Base-by-base conservation (phyloP, 2,797 vertebrate genomes). In the Gobionotothen gibberifrons region DNA sequence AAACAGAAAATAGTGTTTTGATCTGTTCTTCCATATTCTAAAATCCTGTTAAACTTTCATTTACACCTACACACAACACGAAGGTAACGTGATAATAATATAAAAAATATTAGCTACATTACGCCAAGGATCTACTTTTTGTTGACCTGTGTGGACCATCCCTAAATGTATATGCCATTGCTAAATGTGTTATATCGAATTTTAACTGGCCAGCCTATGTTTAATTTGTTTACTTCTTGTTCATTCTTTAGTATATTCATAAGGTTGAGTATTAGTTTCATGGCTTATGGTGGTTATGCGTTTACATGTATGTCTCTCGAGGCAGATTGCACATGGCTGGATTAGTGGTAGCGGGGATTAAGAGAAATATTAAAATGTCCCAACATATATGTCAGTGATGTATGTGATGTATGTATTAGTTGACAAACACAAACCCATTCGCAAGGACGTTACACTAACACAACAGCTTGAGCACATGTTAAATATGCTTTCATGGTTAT, bases 271-370 rank as follows among this genome's bases (percentile, higher is more conserved):
- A 16, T 47, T 52, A 3, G 55, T 42, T 56, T 32, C 19, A 46
- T 13, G 5, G 55, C 39, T 26, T 52, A 19, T 73, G 60, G 52
- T 16, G 26, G n/a, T 42, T 51, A 40, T 7, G 0, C 64, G 46
- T 86, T 61, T 56, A 69, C 47, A 76, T 70, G 51, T 52, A 51
- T 72, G 58, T n/a, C 17, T 78, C 21, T 53, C 26, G 42, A 29
- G 64, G 40, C 69, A 44, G 64, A 78, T 32, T 79, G 72, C 40
- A 76, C 64, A 66, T 53, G 47, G 51, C 68, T 78, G 83, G 88
- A 86, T 91, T 89, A 76, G 51, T 63, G 69, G 52, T 51, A 1
- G 15, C 13, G 19, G 67, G 85, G 85, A 87, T 88, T 36, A 85
- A 76, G 65, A 72, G 63, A 12, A 85, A 83, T 82, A 86, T 88